phyloP scores from a whole-genome alignment of 2,888 invertebrate genomes.

The Cheilosia vulpina region DNA sequence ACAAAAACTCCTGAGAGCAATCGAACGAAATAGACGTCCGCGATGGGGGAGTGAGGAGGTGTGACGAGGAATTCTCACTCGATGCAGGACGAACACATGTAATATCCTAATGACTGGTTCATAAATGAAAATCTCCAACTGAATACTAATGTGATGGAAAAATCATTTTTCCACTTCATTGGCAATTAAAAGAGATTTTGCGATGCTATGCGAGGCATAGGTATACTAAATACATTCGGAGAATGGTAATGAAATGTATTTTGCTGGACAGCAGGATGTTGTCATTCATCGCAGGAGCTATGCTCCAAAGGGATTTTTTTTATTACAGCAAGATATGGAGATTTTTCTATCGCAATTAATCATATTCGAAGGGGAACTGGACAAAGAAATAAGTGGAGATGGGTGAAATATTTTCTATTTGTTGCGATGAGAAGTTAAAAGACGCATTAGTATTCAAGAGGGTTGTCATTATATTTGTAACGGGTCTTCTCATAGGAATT shows the following conservation, averaged over 20 bases:
- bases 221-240: neutral
- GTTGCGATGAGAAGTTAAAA: neutral
- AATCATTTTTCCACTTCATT: constrained; percentile 83
- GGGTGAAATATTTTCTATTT: constrained; percentile 5
- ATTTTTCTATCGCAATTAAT: constrained; percentile 35
- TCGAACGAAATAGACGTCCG: constrained; percentile 46
- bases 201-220: constrained; percentile 26
- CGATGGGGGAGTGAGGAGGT: neutral
- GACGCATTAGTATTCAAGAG: neutral
- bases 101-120: constrained; percentile 82
- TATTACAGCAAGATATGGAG: neutral
- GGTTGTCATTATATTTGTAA: neutral
- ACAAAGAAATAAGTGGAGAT: neutral
- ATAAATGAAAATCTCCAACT: constrained; percentile 82
- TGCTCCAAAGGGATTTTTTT: constrained; percentile 15
- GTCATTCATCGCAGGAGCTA: constrained; percentile 40
- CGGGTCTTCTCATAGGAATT: neutral
- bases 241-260: constrained; percentile 8
- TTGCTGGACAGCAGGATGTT: constrained; percentile 51
- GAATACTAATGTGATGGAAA: constrained; percentile 83
- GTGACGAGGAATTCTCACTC: neutral
- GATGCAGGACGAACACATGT: constrained; percentile 48
- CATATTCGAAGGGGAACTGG: neutral
- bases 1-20: constrained; percentile 43
- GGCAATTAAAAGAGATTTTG: constrained; percentile 82